Evolutionary conservation across 2,888 invertebrate species (phyloP), one percentile per base, ranked within the genome.

Genomic region (Lasioglossum lativentre): DNA sequence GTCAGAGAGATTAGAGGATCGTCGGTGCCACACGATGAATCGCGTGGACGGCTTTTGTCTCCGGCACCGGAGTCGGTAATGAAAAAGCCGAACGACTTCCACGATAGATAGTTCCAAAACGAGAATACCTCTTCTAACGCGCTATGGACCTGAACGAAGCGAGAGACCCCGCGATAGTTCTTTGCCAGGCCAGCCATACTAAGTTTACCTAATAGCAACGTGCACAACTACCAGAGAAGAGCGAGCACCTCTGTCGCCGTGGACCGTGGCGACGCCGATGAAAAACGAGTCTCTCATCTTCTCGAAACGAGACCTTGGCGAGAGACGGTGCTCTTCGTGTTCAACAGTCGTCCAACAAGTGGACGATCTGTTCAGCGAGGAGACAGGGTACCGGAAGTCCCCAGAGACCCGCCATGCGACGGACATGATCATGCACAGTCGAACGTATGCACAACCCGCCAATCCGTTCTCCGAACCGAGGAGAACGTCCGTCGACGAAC

Each of bases 331-430:
- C 23, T 59, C 56, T 56, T 56, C 56, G 56, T 56, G 56, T 56
- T 56, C 56, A n/a, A 76, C 34, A 63, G 72, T 84, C 30, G 47
- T 72, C 8, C 27, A 27, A 14, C 73, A 23, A 10, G 38, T 38
- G 34, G 80, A 85, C 75, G 83, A 87, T 89, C 84, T 79, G 91
- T 90, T 91, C 79, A 78, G 85, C 74, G 78, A 86, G 91, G 88
- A 89, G 83, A 90, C 91, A 91, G 91, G 88, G 91, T 91, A 91
- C 73, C 71, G 86, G 74, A 82, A 75, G 45, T 71, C 52, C 80
- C 59, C 30, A 59, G 52, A 8, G 10, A 38, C 68, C 52, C 74
- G 75, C 75, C 74, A 68, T 42, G n/a, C 76, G 63, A 78, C 66
- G 77, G 73, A 78, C 74, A 52, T 23, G 30, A 34, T 66, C 19